Conservation (phyloP, 2,888 invertebrate genomes). For the Magallana nippona region DNA sequence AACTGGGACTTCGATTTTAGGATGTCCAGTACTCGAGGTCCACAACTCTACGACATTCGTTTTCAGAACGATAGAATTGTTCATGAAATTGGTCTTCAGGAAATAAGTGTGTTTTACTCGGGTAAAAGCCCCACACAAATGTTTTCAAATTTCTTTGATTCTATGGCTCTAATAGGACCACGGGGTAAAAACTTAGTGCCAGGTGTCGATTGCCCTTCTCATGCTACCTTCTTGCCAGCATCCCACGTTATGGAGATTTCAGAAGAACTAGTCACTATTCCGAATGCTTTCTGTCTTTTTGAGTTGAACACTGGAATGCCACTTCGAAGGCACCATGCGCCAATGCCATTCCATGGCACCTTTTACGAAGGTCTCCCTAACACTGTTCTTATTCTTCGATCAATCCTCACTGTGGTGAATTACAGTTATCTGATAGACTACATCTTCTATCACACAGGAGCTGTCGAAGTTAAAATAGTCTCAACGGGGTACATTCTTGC, state of each 20-base stretch:
- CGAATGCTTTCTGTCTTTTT: constrained; percentile 70
- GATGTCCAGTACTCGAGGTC: constrained; percentile 68
- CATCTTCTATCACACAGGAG: constrained; percentile 73
- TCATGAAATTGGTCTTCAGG: constrained; percentile 74
- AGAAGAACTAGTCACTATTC: constrained; percentile 49
- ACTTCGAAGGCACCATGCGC: constrained; percentile 67
- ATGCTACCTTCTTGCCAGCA: constrained; percentile 66
- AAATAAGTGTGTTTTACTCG: constrained; percentile 71
- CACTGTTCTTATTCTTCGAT: constrained; percentile 65
- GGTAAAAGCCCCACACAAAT: constrained; percentile 60
- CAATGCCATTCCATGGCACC: constrained; percentile 41
- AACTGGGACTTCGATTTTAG: constrained; percentile 73
- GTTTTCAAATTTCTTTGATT: constrained; percentile 67
- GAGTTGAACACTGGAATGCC: constrained; percentile 72
- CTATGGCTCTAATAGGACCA: constrained; percentile 63
- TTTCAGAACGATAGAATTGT: constrained; percentile 70
- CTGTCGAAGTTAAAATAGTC: constrained; percentile 61
- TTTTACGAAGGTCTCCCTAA: constrained; percentile 71
- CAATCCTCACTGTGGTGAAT: constrained; percentile 67
- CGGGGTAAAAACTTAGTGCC: constrained; percentile 63
- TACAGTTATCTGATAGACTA: constrained; percentile 75
- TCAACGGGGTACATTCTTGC: constrained; percentile 72
- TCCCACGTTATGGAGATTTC: constrained; percentile 54
- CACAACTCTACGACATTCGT: constrained; percentile 67
- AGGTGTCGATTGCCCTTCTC: constrained; percentile 73